Conservation (phyloP, 2,888 invertebrate genomes). For the Melinaea menophilus region DNA sequence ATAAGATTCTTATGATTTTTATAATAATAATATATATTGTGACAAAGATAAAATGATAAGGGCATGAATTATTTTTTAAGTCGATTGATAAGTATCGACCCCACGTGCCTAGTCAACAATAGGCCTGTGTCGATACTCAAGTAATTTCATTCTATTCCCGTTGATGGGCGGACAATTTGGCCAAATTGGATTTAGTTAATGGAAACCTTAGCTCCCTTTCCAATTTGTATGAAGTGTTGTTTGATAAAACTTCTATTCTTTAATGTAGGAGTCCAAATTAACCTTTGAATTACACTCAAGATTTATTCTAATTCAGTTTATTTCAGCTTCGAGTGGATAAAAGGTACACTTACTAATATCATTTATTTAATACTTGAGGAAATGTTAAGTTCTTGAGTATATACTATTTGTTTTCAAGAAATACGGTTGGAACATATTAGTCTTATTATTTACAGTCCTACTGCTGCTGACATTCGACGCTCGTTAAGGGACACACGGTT, state of each 20-base stretch:
- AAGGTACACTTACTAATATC: too few relatives aligned
- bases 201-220: constrained; percentile 33
- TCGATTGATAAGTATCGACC: background rate
- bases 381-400: too few relatives aligned
- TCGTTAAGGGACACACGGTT: too few relatives aligned
- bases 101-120: constrained; percentile 19
- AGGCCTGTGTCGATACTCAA: constrained; percentile 25
- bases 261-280: constrained; percentile 16
- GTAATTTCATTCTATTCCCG: constrained; percentile 33
- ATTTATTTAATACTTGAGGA: too few relatives aligned
- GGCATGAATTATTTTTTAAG: background rate
- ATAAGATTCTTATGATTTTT: too few relatives aligned
- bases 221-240: constrained; percentile 35
- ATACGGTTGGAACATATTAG: too few relatives aligned
- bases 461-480: too few relatives aligned
- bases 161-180: constrained; percentile 35
- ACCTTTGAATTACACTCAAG: background rate
- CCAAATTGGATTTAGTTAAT: constrained; percentile 40
- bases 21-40: too few relatives aligned
- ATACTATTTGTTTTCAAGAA: too few relatives aligned
- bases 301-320: background rate
- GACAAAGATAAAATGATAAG: too few relatives aligned
- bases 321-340: background rate
- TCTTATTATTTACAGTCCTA: too few relatives aligned
- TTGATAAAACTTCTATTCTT: constrained; percentile 27